Base-by-base conservation (phyloP, 2,797 vertebrate species). In the Scarus forsteni region DNA sequence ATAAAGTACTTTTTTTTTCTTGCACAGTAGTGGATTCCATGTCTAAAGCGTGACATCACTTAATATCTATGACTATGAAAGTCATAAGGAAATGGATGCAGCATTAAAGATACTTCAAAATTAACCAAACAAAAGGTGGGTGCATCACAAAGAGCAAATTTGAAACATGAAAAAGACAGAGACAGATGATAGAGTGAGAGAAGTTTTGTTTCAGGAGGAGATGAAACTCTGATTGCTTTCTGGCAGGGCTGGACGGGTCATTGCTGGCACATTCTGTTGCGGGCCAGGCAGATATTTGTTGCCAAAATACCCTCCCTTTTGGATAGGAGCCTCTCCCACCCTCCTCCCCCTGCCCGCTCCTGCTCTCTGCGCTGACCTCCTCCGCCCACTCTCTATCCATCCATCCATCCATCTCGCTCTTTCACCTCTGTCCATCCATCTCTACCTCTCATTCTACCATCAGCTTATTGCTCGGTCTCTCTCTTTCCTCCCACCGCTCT, bases 401-500 rank as follows among this genome's bases (percentile, higher is more conserved):
- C 43, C 12, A 42, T 71, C 65, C 61, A 58, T 80, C 73, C 63
- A 18, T 70, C 77, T 51, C 19, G 13, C 44, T 57, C 66, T 64
- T 72, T 73, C 79, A 64, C 76, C 77, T 57, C 63, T 55, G 60
- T 60, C 60, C 65, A 67, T 65, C 74, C 64, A 42, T 46, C 55
- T 35, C 48, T 48, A 40, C 0, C 14, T 35, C 70, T 77, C 65
- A 52, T 63, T 66, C 45, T 3, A 36, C 18, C 55, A 38, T 16
- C 18, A 39, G 27, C 54, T 38, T 16, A 62, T 36, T 0, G n/a
- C 56, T 66, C 19, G 8, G 35, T 56, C 7, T 8, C 53, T 49
- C 59, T 57, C 70, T 64, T 65, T 73, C 82, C 84, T 89, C 84
- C 86, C 86, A 84, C 87, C 54, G 15, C 72, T 84, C 82, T 79